Conservation (phyloP, 2,797 vertebrate genomes). For the Manis crassicaudata region DNA sequence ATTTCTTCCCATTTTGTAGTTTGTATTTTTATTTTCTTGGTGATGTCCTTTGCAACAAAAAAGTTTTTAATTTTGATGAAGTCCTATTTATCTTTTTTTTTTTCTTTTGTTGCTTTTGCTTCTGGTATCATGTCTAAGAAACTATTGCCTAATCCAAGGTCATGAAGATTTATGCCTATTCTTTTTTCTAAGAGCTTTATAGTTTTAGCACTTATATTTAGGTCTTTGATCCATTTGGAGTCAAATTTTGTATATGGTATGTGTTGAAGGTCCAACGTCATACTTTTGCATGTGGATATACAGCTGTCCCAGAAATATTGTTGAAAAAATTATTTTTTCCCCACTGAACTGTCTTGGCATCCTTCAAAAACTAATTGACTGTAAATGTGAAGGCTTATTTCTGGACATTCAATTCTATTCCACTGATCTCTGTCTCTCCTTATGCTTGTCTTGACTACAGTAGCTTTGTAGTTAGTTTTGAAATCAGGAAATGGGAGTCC, state of each 20-base stretch:
- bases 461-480: not conserved
- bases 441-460: not conserved
- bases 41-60: not conserved
- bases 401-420: not conserved
- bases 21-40: not conserved
- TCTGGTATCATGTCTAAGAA: not conserved
- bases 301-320: not conserved
- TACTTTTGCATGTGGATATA: not conserved
- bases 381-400: not conserved
- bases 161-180: not conserved
- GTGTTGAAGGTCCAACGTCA: not conserved
- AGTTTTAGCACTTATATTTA: not conserved
- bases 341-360: not conserved
- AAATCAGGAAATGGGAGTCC: not conserved
- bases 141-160: not conserved
- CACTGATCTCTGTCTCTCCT: not conserved
- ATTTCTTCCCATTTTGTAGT: no score
- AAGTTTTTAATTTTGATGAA: not conserved
- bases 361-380: not conserved
- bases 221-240: not conserved
- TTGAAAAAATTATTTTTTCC: not conserved
- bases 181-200: not conserved
- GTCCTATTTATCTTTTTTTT: not conserved
- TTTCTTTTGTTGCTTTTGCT: not conserved
- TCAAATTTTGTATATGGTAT: not conserved